A percentile compares a stretch with the other conserved stretches of the same genome.
Conservation (phyloP, 1,140 invertebrate genomes). For the Drosophila nasuta region DNA sequence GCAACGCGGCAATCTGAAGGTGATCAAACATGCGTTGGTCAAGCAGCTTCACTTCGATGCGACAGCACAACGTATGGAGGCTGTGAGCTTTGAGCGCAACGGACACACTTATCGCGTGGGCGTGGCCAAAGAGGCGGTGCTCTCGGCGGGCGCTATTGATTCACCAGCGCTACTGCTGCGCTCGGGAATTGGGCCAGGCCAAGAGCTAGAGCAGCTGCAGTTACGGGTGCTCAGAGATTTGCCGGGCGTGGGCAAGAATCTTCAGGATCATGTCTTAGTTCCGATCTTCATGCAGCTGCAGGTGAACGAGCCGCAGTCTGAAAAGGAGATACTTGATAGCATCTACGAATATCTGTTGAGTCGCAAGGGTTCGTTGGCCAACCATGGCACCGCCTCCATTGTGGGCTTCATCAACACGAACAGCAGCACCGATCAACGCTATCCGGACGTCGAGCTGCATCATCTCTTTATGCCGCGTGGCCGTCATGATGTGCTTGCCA, state of each 20-base stretch:
- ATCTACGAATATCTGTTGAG: constrained; percentile 64
- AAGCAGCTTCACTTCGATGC: constrained; percentile 87
- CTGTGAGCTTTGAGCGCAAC: constrained; percentile 76
- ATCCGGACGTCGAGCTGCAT: constrained; percentile 81
- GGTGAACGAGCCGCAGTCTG: constrained; percentile 39
- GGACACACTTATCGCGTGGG: constrained; percentile 65
- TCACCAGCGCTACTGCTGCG: constrained; percentile 86
- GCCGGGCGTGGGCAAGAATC: constrained; percentile 87
- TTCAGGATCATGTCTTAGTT: constrained; percentile 86
- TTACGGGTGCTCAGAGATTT: constrained; percentile 85
- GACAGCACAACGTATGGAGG: constrained; percentile 38
- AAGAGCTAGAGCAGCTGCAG: constrained; percentile 85
- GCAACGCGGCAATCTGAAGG: constrained; percentile 88
- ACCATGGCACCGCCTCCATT: constrained; percentile 82
- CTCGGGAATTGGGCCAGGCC: constrained; percentile 86
- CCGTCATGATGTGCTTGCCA: constrained; percentile 27
- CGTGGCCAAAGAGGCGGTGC: constrained; percentile 86
- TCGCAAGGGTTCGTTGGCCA: constrained; percentile 85
- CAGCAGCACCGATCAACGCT: constrained; percentile 36
- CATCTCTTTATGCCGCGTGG: constrained; percentile 63
- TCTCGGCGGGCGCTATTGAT: constrained; percentile 86
- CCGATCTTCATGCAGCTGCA: constrained; percentile 65
- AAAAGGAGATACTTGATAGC: constrained; percentile 41
- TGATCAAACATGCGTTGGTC: constrained; percentile 88
- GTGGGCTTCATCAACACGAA: constrained; percentile 65